Evolutionary conservation across 2,888 invertebrate species (phyloP).

Genomic region (Cephus sareptanus): DNA sequence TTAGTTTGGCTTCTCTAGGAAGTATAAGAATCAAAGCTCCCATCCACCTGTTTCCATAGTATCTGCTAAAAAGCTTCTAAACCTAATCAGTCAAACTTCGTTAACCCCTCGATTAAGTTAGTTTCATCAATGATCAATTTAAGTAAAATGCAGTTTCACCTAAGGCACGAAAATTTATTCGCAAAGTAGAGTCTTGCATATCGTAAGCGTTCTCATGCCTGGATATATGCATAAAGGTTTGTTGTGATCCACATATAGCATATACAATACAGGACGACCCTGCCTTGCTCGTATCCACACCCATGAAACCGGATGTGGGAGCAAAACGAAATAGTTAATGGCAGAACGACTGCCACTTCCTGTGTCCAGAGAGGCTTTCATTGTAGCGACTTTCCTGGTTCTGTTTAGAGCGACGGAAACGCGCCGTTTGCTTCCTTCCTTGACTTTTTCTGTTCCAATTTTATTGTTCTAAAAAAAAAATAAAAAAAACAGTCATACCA

Average conservation of each 20-base stretch:
- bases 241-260: background rate
- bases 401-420: slow-evolving; percentile 32
- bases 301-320: background rate
- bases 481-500: too few species aligned
- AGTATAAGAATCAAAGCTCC: too few species aligned
- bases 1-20: too few species aligned
- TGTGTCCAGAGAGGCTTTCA: slow-evolving; percentile 43
- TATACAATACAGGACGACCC: background rate
- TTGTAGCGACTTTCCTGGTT: slow-evolving; percentile 32
- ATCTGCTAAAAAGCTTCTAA: background rate
- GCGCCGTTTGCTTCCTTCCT: slow-evolving; percentile 38
- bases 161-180: background rate
- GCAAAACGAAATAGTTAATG: slow-evolving; percentile 50
- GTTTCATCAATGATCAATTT: background rate
- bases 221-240: background rate
- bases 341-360: slow-evolving; percentile 48
- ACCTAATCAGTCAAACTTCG: background rate
- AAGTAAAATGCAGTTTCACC: background rate
- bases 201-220: background rate
- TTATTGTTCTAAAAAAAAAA: background rate
- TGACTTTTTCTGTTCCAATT: slow-evolving; percentile 5
- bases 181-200: background rate
- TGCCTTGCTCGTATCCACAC: background rate
- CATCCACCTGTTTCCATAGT: too few species aligned
- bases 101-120: background rate